Base-by-base conservation (phyloP, 2,797 vertebrate species). In the Lerista edwardsae region DNA sequence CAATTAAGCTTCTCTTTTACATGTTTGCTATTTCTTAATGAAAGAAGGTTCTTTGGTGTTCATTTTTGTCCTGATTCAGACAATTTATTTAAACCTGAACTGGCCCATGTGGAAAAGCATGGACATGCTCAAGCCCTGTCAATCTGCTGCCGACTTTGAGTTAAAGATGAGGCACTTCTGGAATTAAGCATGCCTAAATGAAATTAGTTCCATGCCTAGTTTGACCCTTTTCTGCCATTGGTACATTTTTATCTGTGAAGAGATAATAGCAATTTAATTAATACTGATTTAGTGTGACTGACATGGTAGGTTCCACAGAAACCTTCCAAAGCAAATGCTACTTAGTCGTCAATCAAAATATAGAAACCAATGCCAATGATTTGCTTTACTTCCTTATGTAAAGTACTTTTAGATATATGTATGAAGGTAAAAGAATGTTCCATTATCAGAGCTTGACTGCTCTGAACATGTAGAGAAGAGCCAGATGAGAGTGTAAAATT, bases 261-360 rank as follows among this genome's bases (percentile, higher is more conserved):
- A 69, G 80, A 85, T 65, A 92, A 83, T 27, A 86, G 21, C 29
- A 80, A 84, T 74, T 5, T 79, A 6, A 69, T 82, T 85, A 77
- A 85, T 10, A 21, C 76, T 61, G 64, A 81, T 72, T 74, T 29
- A 87, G 86, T 27, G 34, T 39, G 85, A 71, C 73, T 84, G 62
- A 84, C 81, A 44, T 44, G 27, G 71, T 85, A 29, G 0, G 65
- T 88, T 59, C 17, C 27, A 51, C 34, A 86, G 79, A 82, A 75
- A 88, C 69, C 14, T 57, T 61, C 79, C 47, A 80, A 27, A 83
- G 89, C 51, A 55, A 55, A 55, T 55, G 19, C 51, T 17, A 55
- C 51, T 4, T 17, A 19, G 51, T 17, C 15, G 51, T 79, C 1
- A 29, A 81, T 64, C 69, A 61, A 78, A 79, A 72, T 65, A 0